A percentile compares a stretch with the other conserved stretches of the same genome.
These are phyloP conservation scores for Saturnia pavonia DNA, from an alignment of 2,888 invertebrate genomes.

Conservation along the genomic window DNA sequence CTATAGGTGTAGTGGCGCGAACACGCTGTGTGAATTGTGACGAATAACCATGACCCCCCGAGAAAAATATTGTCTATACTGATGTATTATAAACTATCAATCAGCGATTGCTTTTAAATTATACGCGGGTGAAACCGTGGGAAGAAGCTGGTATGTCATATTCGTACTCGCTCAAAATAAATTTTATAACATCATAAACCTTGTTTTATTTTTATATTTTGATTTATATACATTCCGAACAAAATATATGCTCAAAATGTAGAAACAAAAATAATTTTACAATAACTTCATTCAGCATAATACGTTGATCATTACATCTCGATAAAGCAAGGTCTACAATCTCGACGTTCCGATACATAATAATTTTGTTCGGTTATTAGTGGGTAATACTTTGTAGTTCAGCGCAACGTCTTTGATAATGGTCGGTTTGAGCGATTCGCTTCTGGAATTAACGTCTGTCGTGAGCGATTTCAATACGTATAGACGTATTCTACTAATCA, in stretches of 20 bases:
- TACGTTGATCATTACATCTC: constrained; percentile 34
- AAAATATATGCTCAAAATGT: background rate
- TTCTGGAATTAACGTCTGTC: constrained; percentile 39
- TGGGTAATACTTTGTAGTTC: constrained; percentile 48
- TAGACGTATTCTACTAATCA: constrained; percentile 4
- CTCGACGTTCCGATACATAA: constrained; percentile 37
- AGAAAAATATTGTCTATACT: too few species aligned
- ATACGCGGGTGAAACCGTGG: too few species aligned
- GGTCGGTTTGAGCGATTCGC: constrained; percentile 30
- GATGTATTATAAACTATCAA: too few species aligned
- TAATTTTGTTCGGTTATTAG: constrained; percentile 58
- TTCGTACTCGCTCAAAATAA: background rate
- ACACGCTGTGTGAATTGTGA: too few species aligned
- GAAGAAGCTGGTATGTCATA: too few species aligned
- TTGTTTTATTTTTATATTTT: background rate
- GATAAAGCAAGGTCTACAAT: constrained; percentile 39
- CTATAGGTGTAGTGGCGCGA: too few species aligned
- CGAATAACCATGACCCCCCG: too few species aligned
- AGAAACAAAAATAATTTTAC: background rate
- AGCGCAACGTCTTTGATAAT: constrained; percentile 24
- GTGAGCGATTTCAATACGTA: constrained; percentile 14
- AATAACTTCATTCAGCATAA: constrained; percentile 1
- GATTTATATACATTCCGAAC: background rate
- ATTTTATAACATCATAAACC: background rate
- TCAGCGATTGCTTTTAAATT: too few species aligned